Evolutionary conservation across 1,140 invertebrate species (phyloP), one percentile per base, ranked within the genome.

Genomic region (Drosophila parabipectinata): DNA sequence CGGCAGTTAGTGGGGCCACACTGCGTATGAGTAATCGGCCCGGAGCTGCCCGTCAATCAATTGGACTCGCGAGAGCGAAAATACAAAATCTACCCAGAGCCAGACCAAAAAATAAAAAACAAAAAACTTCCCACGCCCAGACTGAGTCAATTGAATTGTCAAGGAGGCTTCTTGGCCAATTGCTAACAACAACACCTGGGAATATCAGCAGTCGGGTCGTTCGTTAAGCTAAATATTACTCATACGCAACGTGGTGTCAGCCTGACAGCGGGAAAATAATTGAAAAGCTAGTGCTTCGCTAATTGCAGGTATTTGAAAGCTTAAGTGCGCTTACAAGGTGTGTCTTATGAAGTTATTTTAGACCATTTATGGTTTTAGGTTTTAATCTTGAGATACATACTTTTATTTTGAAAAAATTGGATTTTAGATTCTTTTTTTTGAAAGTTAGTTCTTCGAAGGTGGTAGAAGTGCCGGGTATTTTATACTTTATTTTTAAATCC

Each of bases 21-120:
- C 66, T 74, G 77, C 77, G 77, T 80, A 80, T 80, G 77, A 80
- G 77, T 80, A 80, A 80, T 76, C 77, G 51, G 60, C 14, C 9
- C 41, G 26, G 24, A 48, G 50, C 69, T 58, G 55, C 77, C 64
- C 64, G 72, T 71, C 75, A 75, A 75, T 77, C 75, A 79, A 64
- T 37, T 79, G 50, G 50, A 59, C 54, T 30, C 34, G 56, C 48
- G 37, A 37, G 56, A 59, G 24, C 30, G 45, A 45, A 8, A 15
- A 8, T 12, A 15, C 37, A 30, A 18, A 18, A 18, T 18, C 18
- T 18, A 18, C 18, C 18, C 18, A 18, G 18, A 18, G 18, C 18
- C 18, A 18, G 18, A 18, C 18, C 18, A 18, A 18, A 18, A 18
- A 18, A 18, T 18, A 18, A 55, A 47, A 55, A 55, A 57, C 47